Evolutionary conservation across 2,113 vertebrate species (phyloP).

Genomic region (Cephalopterus ornatus): DNA sequence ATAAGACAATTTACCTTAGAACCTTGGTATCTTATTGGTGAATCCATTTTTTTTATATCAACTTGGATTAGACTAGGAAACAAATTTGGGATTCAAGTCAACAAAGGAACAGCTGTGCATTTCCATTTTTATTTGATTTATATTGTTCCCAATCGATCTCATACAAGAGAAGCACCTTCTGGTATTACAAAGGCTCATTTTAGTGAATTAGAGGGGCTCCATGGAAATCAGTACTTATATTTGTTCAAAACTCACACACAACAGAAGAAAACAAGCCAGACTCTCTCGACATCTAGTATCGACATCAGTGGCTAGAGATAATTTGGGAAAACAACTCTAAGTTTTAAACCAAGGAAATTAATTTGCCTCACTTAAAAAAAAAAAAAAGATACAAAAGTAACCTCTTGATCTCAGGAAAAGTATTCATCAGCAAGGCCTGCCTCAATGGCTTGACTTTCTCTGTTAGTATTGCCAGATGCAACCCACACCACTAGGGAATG

Average conservation of each 20-base stretch:
- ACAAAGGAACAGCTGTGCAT: neutral
- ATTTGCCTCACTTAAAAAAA: neutral
- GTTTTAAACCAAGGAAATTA: neutral
- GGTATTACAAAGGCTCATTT: neutral
- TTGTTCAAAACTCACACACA: neutral
- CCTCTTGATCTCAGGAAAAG: neutral
- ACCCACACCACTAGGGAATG: neutral
- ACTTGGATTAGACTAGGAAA: neutral
- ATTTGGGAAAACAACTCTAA: neutral
- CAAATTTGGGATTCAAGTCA: neutral
- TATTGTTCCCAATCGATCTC: neutral
- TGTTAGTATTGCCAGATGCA: neutral
- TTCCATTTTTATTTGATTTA: conserved; percentile 1
- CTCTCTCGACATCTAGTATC: neutral
- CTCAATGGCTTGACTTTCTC: neutral
- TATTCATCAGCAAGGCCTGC: neutral
- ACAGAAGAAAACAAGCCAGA: neutral
- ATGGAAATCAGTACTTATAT: neutral
- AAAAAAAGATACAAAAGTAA: neutral
- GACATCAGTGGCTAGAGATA: neutral
- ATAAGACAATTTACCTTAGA: neutral
- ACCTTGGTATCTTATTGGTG: neutral
- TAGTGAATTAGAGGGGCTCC: neutral
- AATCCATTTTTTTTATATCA: neutral
- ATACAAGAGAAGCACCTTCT: conserved; percentile 1